phyloP scores from a whole-genome alignment of 2,797 vertebrate species.

The Gorsachius magnificus region DNA sequence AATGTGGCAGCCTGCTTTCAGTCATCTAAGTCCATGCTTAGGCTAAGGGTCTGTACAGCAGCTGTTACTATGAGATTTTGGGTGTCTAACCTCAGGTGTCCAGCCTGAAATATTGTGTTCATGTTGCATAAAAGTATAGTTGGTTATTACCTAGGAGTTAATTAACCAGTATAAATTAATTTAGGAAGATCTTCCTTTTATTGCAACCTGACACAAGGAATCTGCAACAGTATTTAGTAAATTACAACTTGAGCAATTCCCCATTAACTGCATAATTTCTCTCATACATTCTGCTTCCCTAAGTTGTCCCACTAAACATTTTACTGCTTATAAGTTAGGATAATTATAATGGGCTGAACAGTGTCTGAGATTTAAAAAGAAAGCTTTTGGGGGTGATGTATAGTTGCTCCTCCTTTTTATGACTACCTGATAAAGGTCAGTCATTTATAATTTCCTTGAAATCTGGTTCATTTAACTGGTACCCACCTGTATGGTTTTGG shows the following conservation, averaged over 20 bases:
- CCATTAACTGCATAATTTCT: constrained; percentile 23
- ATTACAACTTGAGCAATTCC: constrained; percentile 9
- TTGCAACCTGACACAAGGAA: constrained; percentile 9
- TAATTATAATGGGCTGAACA: not conserved
- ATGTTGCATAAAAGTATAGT: not conserved
- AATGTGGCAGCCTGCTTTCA: not conserved
- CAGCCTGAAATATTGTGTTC: not conserved
- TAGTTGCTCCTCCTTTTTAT: not conserved
- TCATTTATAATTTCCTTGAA: not conserved
- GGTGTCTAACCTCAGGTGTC: not conserved
- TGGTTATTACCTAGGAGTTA: constrained; percentile 1
- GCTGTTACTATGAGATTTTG: not conserved
- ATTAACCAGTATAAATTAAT: constrained; percentile 41
- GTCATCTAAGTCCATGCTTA: not conserved
- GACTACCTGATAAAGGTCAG: not conserved
- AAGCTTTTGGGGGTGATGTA: not conserved
- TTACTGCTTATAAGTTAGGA: not conserved
- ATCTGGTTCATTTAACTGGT: not conserved
- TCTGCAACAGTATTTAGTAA: constrained; percentile 37
- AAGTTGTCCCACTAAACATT: constrained; percentile 8
- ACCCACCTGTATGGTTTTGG: not conserved
- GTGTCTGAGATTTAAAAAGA: not conserved
- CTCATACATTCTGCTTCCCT: not conserved
- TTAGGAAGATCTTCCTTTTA: constrained; percentile 18
- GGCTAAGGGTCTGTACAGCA: not conserved